Evolutionary conservation across 2,797 vertebrate genomes (phyloP).

Genomic region (Trichosurus vulpecula): DNA sequence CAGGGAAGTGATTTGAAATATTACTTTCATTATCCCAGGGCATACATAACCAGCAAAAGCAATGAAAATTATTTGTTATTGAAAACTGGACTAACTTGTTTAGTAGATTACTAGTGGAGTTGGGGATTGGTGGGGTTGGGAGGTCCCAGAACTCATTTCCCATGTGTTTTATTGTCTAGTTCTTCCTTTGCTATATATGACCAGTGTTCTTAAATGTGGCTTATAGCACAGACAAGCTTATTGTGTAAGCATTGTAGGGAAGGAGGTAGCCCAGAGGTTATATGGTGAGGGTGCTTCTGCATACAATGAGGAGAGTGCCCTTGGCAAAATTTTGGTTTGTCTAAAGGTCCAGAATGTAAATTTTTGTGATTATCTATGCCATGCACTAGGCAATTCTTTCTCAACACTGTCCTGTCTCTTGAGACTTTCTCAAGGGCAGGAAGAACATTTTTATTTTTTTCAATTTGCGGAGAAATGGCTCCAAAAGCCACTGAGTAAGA

Average conservation of each 20-base stretch:
- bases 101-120: not conserved
- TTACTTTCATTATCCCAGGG: not conserved
- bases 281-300: not conserved
- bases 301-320: too few relatives aligned
- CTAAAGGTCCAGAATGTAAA: not conserved
- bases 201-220: not conserved
- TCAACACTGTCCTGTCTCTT: not conserved
- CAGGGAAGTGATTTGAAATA: not conserved
- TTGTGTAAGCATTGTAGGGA: not conserved
- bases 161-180: rapidly evolving
- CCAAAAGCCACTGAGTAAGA: not conserved
- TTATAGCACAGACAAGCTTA: not conserved
- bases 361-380: not conserved
- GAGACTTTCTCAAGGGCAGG: not conserved
- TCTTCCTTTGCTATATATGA: not conserved
- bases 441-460: slow-evolving; percentile 12
- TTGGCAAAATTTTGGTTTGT: not conserved
- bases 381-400: not conserved
- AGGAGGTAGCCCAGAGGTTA: not conserved
- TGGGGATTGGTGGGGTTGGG: not conserved
- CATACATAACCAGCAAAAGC: not conserved
- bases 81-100: slow-evolving; percentile 6
- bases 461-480: not conserved
- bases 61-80: not conserved
- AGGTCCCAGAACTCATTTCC: not conserved